Base-by-base conservation (phyloP, 2,888 invertebrate genomes). In the Maniola hyperantus region DNA sequence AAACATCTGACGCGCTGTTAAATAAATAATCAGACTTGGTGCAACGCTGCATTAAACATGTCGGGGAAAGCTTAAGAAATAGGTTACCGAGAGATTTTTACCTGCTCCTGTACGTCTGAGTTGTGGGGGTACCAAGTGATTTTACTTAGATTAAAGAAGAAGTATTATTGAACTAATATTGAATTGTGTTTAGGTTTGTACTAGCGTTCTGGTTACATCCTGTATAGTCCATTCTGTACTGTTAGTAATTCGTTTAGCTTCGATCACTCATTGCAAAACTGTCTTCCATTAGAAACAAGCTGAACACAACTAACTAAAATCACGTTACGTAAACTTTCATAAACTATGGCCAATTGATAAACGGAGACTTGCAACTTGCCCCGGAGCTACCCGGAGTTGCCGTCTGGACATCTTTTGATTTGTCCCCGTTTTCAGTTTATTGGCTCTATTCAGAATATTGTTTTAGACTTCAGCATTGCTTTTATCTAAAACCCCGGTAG, bases 11-110 rank as follows among this genome's bases (percentile, higher is more conserved):
- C 71, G 68, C 62, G 44, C 48, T 62, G 72, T 53, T 80, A 78
- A 80, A 82, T 85, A 83, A 85, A 82, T 83, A 76, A 82, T 77
- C 77, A 77, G 80, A 75, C 73, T 74, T 77, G 80, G 81, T 78
- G 75, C 71, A 69, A 73, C 74, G 66, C 62, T 70, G 72, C 73
- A 73, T 74, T 73, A 73, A 67, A 71, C 59, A 72, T 72, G 53
- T n/a, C 53, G 33, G 59, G 50, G 55, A 63, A 54, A 58, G 65
- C 36, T 64, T 54, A 54, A 42, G 65, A 63, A 61, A 62, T 67
- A 62, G 58, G 61, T 64, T 66, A 62, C 18, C 39, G 58, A 36
- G 18, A 15, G 34, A 58, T 33, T 63, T 63, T 33, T 53, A 42
- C 20, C 55, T 57, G 42, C 20, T 6, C 26, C 26, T 2, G 26